Base-by-base conservation (phyloP, 2,797 vertebrate genomes). In the Iguana delicatissima region DNA sequence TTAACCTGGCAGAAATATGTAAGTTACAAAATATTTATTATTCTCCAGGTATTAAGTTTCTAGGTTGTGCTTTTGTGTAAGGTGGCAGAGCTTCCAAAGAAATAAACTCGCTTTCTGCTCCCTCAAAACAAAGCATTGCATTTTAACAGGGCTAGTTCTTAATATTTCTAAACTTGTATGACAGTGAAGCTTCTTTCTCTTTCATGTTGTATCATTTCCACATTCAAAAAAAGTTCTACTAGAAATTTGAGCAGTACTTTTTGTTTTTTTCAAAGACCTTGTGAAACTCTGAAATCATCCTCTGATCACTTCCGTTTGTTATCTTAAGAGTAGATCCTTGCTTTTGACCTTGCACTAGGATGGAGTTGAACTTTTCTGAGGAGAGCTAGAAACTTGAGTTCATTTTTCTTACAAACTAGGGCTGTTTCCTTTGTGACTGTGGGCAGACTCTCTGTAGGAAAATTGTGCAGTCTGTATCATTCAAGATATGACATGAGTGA, bases 1-100 rank as follows among this genome's bases (percentile, higher is more conserved):
- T 93, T 91, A 79, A 35, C 1, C 87, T 89, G 84, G 90, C 87
- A 59, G 86, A 93, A 83, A 57, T 38, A 81, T 92, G 80, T 91
- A 77, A 88, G 86, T 83, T 55, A 85, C 64, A 84, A 89, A 80
- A 8, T 59, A 77, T 20, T 74, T 90, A 86, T 79, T 91, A 52
- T 3, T 29, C 83, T 80, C 4, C 0, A 26, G 64, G 52, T 55
- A 62, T 24, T 76, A 87, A 42, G 9, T 52, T 10, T 79, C 6
- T 29, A 10, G 57, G 12, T 35, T 64, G 55, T 64, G 18, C 9
- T 24, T 74, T 64, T 69, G 32, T 26, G 9, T 26, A 32, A 35
- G 80, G n/a, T 7, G 76, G 42, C 22, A 22, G 46, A 46, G 26
- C 14, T 50, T 32, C 64, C 38, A 84, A 50, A 84, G 13, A 69